A percentile compares a stretch with the other conserved stretches of the same genome.
Evolutionary conservation across 2,113 vertebrate species (phyloP).

Genomic region (Eclectus roratus): DNA sequence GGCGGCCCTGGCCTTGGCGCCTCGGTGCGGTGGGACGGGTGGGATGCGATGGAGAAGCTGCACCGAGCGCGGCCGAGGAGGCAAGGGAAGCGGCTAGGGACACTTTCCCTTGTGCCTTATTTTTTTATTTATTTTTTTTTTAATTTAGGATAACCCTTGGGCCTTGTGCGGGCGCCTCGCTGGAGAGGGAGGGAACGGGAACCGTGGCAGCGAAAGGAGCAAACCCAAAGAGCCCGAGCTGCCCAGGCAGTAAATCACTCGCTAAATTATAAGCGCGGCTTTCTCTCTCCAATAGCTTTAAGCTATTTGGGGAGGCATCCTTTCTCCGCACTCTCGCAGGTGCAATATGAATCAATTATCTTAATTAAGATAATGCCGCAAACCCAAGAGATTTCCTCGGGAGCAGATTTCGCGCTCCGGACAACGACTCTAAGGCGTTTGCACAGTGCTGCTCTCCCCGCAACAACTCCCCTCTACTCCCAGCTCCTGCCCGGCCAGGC

Average conservation of each 20-base stretch:
- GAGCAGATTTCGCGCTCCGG: constrained; percentile 68
- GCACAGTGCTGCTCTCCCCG: constrained; percentile 9
- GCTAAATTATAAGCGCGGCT: constrained; percentile 58
- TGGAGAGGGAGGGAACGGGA: background rate
- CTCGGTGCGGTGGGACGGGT: background rate
- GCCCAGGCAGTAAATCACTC: constrained; percentile 74
- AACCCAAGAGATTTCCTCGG: constrained; percentile 77
- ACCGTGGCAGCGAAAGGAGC: constrained; percentile 28
- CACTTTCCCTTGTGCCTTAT: background rate
- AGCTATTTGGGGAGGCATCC: constrained; percentile 75
- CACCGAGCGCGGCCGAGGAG: no score
- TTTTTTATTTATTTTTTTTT: background rate
- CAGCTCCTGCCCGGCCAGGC: background rate
- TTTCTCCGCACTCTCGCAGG: constrained; percentile 77
- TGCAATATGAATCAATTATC: constrained; percentile 89
- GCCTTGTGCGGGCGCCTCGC: background rate
- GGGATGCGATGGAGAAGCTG: background rate
- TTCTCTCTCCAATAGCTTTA: constrained; percentile 72
- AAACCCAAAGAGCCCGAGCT: background rate
- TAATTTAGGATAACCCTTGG: background rate
- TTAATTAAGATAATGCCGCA: constrained; percentile 84
- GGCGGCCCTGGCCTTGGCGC: background rate
- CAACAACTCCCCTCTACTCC: background rate
- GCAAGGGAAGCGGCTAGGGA: no score
- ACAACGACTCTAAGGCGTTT: constrained; percentile 65